Evolutionary conservation across 2,113 vertebrate species (phyloP), one percentile per base, ranked within the genome.

Genomic region (Brachypodius melanocephalos): DNA sequence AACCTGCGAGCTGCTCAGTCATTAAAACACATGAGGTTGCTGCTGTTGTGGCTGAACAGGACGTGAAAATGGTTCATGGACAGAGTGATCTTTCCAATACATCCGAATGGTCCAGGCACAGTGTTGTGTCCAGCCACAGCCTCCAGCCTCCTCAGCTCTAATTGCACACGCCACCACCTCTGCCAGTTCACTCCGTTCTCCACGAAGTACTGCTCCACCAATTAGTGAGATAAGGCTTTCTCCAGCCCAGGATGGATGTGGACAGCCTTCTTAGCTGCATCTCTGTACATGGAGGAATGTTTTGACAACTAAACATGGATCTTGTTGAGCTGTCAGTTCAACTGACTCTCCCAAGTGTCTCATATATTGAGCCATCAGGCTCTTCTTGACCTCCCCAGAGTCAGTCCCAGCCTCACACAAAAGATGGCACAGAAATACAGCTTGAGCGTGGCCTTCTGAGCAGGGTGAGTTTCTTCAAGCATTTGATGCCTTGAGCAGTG

Each of bases 301-400:
- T 96, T 90, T 96, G 97, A 75, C 93, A 94, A 88, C 63, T 90
- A 61, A 94, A 81, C 94, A 74, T 85, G 40, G 73, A 65, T 79
- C 80, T 93, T 77, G 83, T 84, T 89, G 85, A 95, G 81, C 85
- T 91, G 87, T 90, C 88, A 59, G 66, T 40, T 89, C 16, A 45
- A 61, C 24, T 94, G 25, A 66, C 42, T 90, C 73, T 94, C 86
- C 73, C 75, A 54, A 80, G 79, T 65, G 49, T 73, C 86, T 87
- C 75, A 75, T 74, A 75, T 95, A 89, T 73, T 95, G 90, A 94
- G 71, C 91, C 91, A 73, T 85, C 74, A 22, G 54, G 43, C 52
- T 90, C 43, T 83, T 85, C 92, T 57, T 90, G 81, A 96, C 80
- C 52, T 77, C 68, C 57, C 85, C 76, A 67, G 66, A 90, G 72